Base-by-base conservation (phyloP, 2,797 vertebrate genomes). In the Helostoma temminkii region DNA sequence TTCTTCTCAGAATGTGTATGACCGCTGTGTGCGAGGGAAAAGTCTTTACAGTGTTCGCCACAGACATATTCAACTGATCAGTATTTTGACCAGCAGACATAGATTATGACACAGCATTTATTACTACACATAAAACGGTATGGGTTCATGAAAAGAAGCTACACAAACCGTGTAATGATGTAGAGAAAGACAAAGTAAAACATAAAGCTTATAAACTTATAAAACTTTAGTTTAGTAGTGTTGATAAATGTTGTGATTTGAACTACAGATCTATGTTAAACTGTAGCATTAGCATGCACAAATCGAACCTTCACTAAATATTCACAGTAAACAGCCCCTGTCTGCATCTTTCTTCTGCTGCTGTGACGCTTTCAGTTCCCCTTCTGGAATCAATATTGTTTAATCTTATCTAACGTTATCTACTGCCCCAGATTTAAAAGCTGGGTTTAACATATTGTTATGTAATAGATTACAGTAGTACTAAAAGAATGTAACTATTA, bases 1-100 rank as follows among this genome's bases (percentile, higher is more conserved):
- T 72, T 65, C 41, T 48, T 60, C 28, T 48, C 34, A 45, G 50
- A 57, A 57, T 68, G 63, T 28, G 26, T 36, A 48, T 5, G 6
- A 32, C 21, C 22, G 7, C 46, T 55, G 39, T 21, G 42, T 14
- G 26, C 41, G 16, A 19, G 24, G n/a, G 32, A 53, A 42, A 55
- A 47, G 41, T 9, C 32, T 32, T 50, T 28, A 34, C 26, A 22
- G 8, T 9, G 24, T 39, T 63, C 19, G 5, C 22, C 18, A 22
- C 12, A 4, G 43, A 64, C 32, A 34, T 32, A 42, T 22, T 53
- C 1, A 19, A 41, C 9, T 26, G 6, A 14, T 56, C 24, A 54
- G 9, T 22, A 16, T 64, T 52, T n/a, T 50, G 53, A 48, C 26
- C 15, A 9, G n/a, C n/a, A 32, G 62, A 63, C 57, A 48, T 18